Evolutionary conservation across 2,888 invertebrate genomes (phyloP), one percentile per base, ranked within the genome.

Genomic region (Seira ritae): DNA sequence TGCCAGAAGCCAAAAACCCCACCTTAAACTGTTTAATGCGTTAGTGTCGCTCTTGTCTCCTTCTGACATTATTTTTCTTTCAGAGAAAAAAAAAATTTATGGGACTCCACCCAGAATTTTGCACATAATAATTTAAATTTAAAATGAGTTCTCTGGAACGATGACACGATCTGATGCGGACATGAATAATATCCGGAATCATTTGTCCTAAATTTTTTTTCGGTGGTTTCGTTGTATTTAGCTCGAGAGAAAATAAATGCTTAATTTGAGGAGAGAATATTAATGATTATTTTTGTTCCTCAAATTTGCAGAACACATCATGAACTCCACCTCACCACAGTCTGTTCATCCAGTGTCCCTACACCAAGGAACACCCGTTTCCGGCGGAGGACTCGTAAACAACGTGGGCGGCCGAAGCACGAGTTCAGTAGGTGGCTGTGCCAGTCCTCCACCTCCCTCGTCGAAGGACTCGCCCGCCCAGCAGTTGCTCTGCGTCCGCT

Each of bases 401-500:
- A 80, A 31, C 37, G 82, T 60, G 15, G 84, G 83, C 2, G 78
- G 80, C 1, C 60, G 80, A 24, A 75, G 79, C 17, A 80, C 70
- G 10, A 79, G 84, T 60, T 80, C 83, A 12, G 72, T 72, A 10
- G 80, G 84, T 65, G 73, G 75, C 8, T 79, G 75, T 24, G 76
- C 77, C 42, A 81, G 77, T 24, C 78, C 81, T 20, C 74, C 81
- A 31, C 78, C 81, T 20, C 66, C 73, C 55, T 19, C 69, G 3
- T 62, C 70, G 20, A 79, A 80, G 37, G 87, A 85, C 55, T 84
- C 84, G 37, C 85, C 88, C 50, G 86, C 89, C 1, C 89, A 88
- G 65, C 89, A 89, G 71, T 70, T 89, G 24, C 81, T 89, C 8
- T 89, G 89, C 65, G 89, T 89, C 84, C 87, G 89, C 74, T 89